phyloP scores from a whole-genome alignment of 2,797 vertebrate species.

The Malurus leucopterus region DNA sequence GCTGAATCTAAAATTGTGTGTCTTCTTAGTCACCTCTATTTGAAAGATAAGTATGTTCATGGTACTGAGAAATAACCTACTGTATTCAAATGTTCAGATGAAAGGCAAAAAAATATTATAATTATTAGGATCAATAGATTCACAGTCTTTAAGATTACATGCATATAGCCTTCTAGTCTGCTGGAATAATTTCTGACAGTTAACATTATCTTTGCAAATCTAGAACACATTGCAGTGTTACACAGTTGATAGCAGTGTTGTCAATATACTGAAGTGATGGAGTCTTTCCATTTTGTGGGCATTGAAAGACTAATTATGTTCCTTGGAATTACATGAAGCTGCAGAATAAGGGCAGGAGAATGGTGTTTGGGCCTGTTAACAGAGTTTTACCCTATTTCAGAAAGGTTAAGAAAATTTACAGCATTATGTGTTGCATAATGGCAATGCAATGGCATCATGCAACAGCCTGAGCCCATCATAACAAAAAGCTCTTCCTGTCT shows the following conservation, averaged over 20 bases:
- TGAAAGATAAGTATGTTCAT: neutral
- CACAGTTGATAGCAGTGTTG: neutral
- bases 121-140: neutral
- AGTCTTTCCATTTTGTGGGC: neutral
- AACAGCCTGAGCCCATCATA: neutral
- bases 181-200: neutral
- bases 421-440: neutral
- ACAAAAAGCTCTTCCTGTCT: neutral
- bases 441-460: accelerated
- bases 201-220: neutral
- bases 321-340: neutral
- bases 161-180: neutral
- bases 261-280: neutral
- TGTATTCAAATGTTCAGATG: neutral
- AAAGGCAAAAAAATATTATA: neutral
- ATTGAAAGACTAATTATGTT: neutral
- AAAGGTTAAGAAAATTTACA: neutral
- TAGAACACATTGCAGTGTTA: neutral
- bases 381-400: neutral
- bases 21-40: neutral
- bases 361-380: neutral
- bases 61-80: neutral
- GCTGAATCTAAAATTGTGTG: neutral
- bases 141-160: neutral
- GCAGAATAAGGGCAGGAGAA: neutral